A percentile compares a stretch with the other conserved stretches of the same genome.
Evolutionary conservation across 2,113 vertebrate species (phyloP).

Genomic region (Laterallus jamaicensis): DNA sequence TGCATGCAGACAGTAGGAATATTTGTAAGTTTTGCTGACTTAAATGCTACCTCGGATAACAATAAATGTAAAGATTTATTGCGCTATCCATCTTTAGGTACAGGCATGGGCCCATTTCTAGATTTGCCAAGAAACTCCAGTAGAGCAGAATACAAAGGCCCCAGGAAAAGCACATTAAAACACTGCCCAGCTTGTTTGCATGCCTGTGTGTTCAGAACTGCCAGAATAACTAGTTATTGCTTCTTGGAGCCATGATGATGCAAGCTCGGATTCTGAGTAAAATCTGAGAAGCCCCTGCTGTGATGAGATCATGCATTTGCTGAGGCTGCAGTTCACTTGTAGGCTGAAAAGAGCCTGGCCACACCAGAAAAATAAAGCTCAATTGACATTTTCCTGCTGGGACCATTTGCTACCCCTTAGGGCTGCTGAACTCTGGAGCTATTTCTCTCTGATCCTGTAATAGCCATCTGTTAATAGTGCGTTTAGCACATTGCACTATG

Average conservation of each 20-base stretch:
- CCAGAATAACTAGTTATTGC: not conserved
- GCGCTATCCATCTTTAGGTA: not conserved
- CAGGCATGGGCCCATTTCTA: not conserved
- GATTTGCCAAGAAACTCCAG: not conserved
- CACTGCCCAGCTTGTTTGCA: not conserved
- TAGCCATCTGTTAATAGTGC: constrained; percentile 53
- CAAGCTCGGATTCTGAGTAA: not conserved
- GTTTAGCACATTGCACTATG: not conserved
- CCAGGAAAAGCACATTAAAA: not conserved
- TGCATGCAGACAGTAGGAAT: not conserved
- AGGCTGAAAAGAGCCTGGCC: not conserved
- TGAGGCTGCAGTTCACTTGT: constrained; percentile 46
- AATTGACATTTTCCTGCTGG: constrained; percentile 56
- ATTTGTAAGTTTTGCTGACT: not conserved
- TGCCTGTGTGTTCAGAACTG: not conserved
- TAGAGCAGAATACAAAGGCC: not conserved
- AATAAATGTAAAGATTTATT: not conserved
- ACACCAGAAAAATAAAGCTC: constrained; percentile 48
- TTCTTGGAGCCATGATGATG: not conserved
- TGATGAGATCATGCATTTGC: not conserved
- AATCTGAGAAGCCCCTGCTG: not conserved
- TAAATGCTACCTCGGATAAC: not conserved
- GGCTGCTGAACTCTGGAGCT: constrained; percentile 36
- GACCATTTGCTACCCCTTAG: constrained; percentile 51
- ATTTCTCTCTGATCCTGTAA: constrained; percentile 46